These are phyloP conservation scores for Acipenser transmontanus DNA, from an alignment of 2,797 vertebrate genomes.

Conservation along the genomic window DNA sequence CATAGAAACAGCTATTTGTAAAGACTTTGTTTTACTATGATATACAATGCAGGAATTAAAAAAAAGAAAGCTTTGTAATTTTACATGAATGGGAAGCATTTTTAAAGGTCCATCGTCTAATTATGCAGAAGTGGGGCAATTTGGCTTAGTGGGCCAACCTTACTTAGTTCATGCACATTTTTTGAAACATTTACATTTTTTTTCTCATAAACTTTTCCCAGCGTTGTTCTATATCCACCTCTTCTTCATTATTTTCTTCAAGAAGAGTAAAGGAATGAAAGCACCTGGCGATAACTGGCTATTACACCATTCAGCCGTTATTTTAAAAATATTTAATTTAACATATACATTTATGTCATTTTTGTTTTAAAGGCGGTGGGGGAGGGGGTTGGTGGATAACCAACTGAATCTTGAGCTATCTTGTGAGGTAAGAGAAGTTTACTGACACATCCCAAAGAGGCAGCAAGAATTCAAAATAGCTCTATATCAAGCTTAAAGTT, in stretches of 20 bases:
- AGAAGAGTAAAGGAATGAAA: conserved; percentile 36
- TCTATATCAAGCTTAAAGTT: conserved; percentile 8
- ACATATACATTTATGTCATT: background rate
- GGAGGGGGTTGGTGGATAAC: too few species aligned
- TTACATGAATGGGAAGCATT: too few species aligned
- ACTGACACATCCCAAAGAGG: conserved; percentile 24
- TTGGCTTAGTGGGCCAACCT: too few species aligned
- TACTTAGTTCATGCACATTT: too few species aligned
- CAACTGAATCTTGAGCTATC: conserved; percentile 25
- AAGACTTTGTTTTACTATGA: too few species aligned
- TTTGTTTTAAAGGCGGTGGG: too few species aligned
- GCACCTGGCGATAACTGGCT: conserved; percentile 42
- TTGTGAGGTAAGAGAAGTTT: conserved; percentile 54
- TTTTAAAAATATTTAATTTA: background rate
- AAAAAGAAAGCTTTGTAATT: too few species aligned
- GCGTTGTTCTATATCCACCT: conserved; percentile 41
- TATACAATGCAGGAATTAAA: too few species aligned
- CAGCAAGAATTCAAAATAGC: conserved; percentile 10
- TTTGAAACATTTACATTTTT: too few species aligned
- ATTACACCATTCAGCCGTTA: background rate
- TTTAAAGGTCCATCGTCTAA: too few species aligned
- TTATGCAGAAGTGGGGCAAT: too few species aligned
- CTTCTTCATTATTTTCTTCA: conserved; percentile 34
- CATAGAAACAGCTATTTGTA: too few species aligned
- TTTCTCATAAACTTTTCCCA: conserved; percentile 13